Conservation (phyloP, 1,140 invertebrate genomes). For the Ceratosolen solmsi region DNA sequence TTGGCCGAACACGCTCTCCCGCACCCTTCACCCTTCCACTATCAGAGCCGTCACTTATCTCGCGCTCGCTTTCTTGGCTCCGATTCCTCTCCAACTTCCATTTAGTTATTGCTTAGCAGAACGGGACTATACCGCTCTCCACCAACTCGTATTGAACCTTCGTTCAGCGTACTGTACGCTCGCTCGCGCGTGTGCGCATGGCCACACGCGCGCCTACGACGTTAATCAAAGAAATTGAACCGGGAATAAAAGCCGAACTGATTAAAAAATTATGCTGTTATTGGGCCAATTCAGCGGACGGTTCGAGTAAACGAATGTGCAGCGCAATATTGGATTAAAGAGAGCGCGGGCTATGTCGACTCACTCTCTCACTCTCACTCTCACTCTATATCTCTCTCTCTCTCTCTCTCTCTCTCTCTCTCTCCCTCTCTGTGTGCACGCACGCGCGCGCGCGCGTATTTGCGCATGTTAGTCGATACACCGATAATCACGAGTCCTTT, state of each 20-base stretch:
- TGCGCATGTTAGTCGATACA: too few species aligned
- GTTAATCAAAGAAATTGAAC: conserved; percentile 50
- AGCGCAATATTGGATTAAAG: conserved; percentile 37
- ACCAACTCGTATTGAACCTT: not conserved
- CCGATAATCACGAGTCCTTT: conserved; percentile 1
- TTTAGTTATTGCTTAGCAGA: conserved; percentile 64
- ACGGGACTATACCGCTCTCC: not conserved
- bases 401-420: too few species aligned
- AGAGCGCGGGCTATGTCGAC: not conserved
- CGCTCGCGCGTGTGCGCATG: not conserved
- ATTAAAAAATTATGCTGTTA: conserved; percentile 45
- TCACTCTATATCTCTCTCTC: too few species aligned
- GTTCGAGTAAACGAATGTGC: conserved; percentile 5
- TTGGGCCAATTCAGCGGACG: not conserved
- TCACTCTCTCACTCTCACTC: too few species aligned
- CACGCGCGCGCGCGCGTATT: too few species aligned
- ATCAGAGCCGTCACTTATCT: conserved; percentile 19
- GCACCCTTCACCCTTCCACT: conserved; percentile 12
- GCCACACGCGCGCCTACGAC: not conserved
- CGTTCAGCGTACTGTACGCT: not conserved
- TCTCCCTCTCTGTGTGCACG: too few species aligned
- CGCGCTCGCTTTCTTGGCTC: conserved; percentile 42
- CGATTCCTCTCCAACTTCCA: conserved; percentile 55
- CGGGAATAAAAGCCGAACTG: conserved; percentile 38
- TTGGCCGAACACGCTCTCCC: conserved; percentile 33